Evolutionary conservation across 1,140 invertebrate genomes (phyloP), one percentile per base, ranked within the genome.

Genomic region (Scaptomyza graminum): DNA sequence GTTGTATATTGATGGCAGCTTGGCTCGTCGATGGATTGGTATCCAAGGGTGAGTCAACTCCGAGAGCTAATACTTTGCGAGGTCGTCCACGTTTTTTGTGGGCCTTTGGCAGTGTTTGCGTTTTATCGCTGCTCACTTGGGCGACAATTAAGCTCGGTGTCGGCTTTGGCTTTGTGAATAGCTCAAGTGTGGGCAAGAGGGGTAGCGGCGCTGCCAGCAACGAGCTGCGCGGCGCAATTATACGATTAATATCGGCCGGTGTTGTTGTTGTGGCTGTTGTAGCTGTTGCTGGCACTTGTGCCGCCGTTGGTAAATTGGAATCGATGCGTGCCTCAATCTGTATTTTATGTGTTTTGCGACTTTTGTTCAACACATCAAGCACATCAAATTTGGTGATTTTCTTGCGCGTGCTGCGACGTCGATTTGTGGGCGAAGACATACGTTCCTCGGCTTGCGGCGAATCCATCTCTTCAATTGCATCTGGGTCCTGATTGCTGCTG

Each of bases 331-430:
- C 88, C 51, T 91, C 90, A 11, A 91, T 91, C 63, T 91, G 90
- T 43, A 91, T 91, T 70, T 91, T 91, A 55, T 90, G 83, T 31
- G 64, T 70, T 41, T 90, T 91, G 18, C 90, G 76, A 54, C 90
- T 87, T 66, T 90, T 91, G 25, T 90, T 91, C 2, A 91, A 54
- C 52, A 91, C 62, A 59, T 91, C 89, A 1, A 78, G 65, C 3
- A 91, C 90, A 52, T 91, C 90, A 34, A 90, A 91, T 75, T 91
- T 91, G 37, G 81, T 81, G 13, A 88, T 67, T 73, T 90, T 90
- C 55, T 91, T 90, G 22, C 90, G 82, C 0, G 85, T 80, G 78
- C 90, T 91, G 18, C 90, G 88, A 7, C 90, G 64, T 22, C 88
- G 91, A 63, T 88, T 88, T 25, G 28, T 71, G 1, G 60, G 75